Evolutionary conservation across 2,113 vertebrate genomes (phyloP), one percentile per base, ranked within the genome.

Genomic region (Clupea harengus): DNA sequence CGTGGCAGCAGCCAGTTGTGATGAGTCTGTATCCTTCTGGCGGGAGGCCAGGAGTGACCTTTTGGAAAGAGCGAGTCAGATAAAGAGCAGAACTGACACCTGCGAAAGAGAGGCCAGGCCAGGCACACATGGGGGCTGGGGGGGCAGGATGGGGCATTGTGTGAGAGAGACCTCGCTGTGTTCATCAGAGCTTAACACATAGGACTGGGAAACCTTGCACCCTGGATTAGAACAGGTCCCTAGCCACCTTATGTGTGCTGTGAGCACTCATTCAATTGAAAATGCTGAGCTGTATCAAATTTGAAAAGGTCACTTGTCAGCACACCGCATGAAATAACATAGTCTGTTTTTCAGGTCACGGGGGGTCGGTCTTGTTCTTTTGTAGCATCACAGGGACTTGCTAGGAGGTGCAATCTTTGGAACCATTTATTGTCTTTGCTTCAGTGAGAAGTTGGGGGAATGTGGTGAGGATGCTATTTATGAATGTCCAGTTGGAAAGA

Each of bases 41-140:
- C 85, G 81, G 50, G 52, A 82, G 82, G 57, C 85, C 82, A 67
- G 46, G 78, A 85, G 25, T 86, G 87, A 88, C 85, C 85, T 88
- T 85, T 84, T 78, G 47, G 28, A 84, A 46, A 89, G 32, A 88
- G 67, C 72, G 39, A 83, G 81, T 85, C 50, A 15, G 60, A 84
- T 47, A 80, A 54, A 81, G 45, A 78, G 60, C 49, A 86, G 72
- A 50, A 10, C 25, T 57, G 57, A 28, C 67, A 84, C 47, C 82
- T 82, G 18, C 13, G 54, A 0, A 32, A 7, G 39, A 18, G 81
- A 52, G 46, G 82, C 18, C 64, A 83, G 81, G 22, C 11, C 80
- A 80, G 10, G 8, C 32, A 78, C 15, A 6, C 22, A 82, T 52
- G 46, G 50, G 64, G 64, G 20, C 22, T 15, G 64, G 64, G 25